phyloP scores from a whole-genome alignment of 2,888 invertebrate genomes.

The Marronus borbonicus region DNA sequence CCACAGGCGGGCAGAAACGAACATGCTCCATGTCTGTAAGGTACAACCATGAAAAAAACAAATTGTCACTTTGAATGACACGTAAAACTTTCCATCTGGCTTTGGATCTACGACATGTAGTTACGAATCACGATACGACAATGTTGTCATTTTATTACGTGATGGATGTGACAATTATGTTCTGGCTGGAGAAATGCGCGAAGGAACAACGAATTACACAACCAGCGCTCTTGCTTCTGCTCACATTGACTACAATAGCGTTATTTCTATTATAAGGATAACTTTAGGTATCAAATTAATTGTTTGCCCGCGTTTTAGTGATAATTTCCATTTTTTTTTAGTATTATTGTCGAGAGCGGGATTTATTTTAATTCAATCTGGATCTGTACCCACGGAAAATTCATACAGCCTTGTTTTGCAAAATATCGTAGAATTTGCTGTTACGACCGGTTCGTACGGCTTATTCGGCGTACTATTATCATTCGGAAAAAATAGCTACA shows the following conservation, averaged over 20 bases:
- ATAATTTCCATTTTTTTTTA: slow-evolving; percentile 5
- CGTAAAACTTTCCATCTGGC: too few species aligned
- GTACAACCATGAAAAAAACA: too few species aligned
- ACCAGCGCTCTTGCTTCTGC: not conserved
- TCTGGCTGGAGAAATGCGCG: not conserved
- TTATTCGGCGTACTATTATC: slow-evolving; percentile 61
- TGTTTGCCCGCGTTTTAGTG: not conserved
- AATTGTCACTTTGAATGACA: too few species aligned
- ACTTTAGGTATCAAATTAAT: slow-evolving; percentile 38
- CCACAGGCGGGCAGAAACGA: too few species aligned
- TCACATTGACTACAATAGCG: slow-evolving; percentile 11
- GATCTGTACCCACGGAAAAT: slow-evolving; percentile 65
- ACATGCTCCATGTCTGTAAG: too few species aligned
- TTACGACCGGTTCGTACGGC: slow-evolving; percentile 62
- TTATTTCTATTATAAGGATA: slow-evolving; percentile 46
- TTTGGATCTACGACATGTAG: not conserved
- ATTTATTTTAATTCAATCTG: slow-evolving; percentile 63
- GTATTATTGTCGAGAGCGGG: slow-evolving; percentile 50
- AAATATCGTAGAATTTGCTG: slow-evolving; percentile 66
- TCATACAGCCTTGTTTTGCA: slow-evolving; percentile 66
- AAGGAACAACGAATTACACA: slow-evolving; percentile 21
- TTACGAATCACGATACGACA: not conserved
- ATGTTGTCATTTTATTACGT: slow-evolving; percentile 4
- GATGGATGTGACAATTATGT: not conserved
- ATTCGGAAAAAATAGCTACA: slow-evolving; percentile 61